Conservation (phyloP, 2,888 invertebrate genomes). For the Corythucha ciliata region DNA sequence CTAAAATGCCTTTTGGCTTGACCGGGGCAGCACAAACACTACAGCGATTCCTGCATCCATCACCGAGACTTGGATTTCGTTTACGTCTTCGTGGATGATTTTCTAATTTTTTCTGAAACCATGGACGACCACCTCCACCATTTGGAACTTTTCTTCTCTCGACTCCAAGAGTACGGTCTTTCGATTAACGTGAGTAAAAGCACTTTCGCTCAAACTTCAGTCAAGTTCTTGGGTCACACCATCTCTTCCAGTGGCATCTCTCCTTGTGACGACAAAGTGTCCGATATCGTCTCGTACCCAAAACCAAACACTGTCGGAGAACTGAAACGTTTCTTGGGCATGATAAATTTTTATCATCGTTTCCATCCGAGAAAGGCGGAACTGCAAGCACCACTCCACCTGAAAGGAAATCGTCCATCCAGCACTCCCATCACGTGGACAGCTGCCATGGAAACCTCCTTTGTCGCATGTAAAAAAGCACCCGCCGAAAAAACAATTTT, state of each 20-base stretch:
- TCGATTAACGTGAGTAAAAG: background rate
- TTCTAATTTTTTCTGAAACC: background rate
- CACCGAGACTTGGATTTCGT: background rate
- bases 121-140: background rate
- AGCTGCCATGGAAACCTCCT: background rate
- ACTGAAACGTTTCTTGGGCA: background rate
- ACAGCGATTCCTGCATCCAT: too few relatives aligned
- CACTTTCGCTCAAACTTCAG: background rate
- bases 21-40: too few relatives aligned
- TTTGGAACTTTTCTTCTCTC: background rate
- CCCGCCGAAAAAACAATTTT: too few relatives aligned
- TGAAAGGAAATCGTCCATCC: background rate
- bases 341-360: conserved; percentile 1
- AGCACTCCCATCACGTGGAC: background rate
- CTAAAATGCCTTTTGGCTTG: too few relatives aligned
- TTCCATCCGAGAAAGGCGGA: background rate
- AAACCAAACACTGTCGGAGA: background rate
- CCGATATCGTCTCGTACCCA: background rate
- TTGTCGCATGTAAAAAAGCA: background rate
- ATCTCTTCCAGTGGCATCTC: background rate
- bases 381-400: background rate
- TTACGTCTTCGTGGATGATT: background rate
- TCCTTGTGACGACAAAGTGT: background rate
- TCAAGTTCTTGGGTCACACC: background rate
- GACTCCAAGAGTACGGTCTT: background rate